These are phyloP conservation scores for Aplysia californica DNA, from an alignment of 1,140 invertebrate genomes.

Conservation along the genomic window DNA sequence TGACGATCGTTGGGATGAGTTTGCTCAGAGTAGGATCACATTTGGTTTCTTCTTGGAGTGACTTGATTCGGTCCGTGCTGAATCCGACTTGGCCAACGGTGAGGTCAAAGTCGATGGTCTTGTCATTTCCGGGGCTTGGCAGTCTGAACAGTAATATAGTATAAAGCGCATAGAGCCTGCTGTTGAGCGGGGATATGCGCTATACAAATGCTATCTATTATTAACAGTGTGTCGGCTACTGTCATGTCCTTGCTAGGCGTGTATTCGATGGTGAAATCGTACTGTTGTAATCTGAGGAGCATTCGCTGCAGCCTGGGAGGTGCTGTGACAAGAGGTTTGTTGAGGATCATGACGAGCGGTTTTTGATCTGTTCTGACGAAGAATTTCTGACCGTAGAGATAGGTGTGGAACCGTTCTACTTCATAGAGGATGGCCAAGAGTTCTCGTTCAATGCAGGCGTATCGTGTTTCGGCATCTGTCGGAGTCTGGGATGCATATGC, in stretches of 20 bases:
- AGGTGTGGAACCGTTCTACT: slow-evolving; percentile 63
- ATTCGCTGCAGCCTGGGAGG: slow-evolving; percentile 40
- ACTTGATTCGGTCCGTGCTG: neutral
- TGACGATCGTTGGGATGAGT: neutral
- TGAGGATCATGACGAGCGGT: slow-evolving; percentile 38
- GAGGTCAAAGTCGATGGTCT: neutral
- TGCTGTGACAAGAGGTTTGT: slow-evolving; percentile 33
- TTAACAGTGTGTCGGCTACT: slow-evolving; percentile 40
- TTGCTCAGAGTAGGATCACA: neutral
- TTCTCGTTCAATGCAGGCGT: slow-evolving; percentile 70
- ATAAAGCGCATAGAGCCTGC: too few relatives aligned
- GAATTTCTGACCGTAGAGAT: slow-evolving; percentile 60
- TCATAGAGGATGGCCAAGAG: slow-evolving; percentile 61
- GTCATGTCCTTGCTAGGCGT: slow-evolving; percentile 36
- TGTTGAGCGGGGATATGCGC: too few relatives aligned
- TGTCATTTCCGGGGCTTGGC: neutral
- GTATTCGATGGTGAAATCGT: slow-evolving; percentile 46
- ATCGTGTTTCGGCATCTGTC: slow-evolving; percentile 61
- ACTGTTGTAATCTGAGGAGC: slow-evolving; percentile 33
- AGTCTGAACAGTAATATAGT: too few relatives aligned
- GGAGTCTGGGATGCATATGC: slow-evolving; percentile 60
- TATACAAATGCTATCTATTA: too few relatives aligned
- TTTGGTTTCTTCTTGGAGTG: slow-evolving; percentile 7
- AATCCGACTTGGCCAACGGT: slow-evolving; percentile 3
- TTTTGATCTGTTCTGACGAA: slow-evolving; percentile 54